Conservation (phyloP, 2,797 vertebrate genomes). For the Muraenolepis orangiensis region DNA sequence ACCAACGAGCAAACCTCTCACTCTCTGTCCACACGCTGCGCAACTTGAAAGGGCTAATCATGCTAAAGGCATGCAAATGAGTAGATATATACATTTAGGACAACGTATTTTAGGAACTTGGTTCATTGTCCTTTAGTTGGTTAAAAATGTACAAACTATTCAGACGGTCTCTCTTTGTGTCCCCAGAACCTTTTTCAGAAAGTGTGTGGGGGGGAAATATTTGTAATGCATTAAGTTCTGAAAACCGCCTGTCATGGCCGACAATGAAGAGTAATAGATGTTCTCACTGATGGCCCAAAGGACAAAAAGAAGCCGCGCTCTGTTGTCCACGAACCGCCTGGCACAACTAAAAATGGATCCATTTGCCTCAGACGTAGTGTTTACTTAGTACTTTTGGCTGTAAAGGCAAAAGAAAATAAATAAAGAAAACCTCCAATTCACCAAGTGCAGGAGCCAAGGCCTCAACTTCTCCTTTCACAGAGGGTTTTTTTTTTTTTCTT, state of each 20-base stretch:
- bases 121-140: constrained; percentile 54
- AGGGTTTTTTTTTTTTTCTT: no score
- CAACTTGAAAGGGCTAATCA: constrained; percentile 49
- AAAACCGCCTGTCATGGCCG: constrained; percentile 69
- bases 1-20: constrained; percentile 22
- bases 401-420: constrained; percentile 58
- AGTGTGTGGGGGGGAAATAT: constrained; percentile 72
- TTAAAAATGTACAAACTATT: constrained; percentile 67
- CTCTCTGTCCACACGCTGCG: constrained; percentile 19
- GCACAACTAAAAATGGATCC: constrained; percentile 78
- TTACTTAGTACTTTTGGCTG: constrained; percentile 81
- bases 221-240: constrained; percentile 70
- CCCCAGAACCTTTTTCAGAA: constrained; percentile 48
- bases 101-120: constrained; percentile 56
- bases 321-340: constrained; percentile 67
- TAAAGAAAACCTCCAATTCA: constrained; percentile 65
- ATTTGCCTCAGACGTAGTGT: constrained; percentile 77
- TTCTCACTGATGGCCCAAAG: constrained; percentile 64
- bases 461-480: constrained; percentile 66
- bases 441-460: constrained; percentile 68
- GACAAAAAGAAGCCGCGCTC: constrained; percentile 70
- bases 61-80: constrained; percentile 66
- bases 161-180: constrained; percentile 62
- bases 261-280: constrained; percentile 74
- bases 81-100: constrained; percentile 43